Conservation (phyloP, 53 echinoderm and acorn worm species). For the Mesocentrotus franciscanus region DNA sequence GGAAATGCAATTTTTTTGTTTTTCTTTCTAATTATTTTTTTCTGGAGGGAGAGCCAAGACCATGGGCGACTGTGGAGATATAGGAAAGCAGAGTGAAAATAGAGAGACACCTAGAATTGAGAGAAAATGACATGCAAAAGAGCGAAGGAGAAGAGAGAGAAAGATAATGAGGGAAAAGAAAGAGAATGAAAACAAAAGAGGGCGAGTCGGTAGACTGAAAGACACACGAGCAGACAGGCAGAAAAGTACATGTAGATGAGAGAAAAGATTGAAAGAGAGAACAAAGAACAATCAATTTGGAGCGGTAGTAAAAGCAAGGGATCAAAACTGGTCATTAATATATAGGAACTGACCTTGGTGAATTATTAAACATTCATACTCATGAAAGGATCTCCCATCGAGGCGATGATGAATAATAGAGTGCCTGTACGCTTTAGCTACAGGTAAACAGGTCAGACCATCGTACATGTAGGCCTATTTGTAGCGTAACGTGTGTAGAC, state of each 20-base stretch:
- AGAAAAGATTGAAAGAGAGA: background rate
- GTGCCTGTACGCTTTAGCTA: background rate
- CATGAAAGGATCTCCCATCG: background rate
- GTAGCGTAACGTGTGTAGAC: background rate
- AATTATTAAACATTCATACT: constrained; percentile 54
- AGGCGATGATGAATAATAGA: background rate
- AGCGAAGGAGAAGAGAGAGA: too few species aligned
- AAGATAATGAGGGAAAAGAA: too few species aligned
- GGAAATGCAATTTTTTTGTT: too few species aligned
- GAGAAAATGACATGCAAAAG: too few species aligned
- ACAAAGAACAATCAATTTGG: constrained; percentile 21
- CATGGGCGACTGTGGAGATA: too few species aligned
- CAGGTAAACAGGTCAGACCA: background rate
- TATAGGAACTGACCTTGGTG: constrained; percentile 37
- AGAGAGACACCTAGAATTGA: too few species aligned
- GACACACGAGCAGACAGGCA: too few species aligned
- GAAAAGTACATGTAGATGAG: background rate
- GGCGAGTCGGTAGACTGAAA: too few species aligned
- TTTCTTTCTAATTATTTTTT: too few species aligned
- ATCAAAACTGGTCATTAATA: constrained; percentile 37
- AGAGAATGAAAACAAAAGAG: too few species aligned
- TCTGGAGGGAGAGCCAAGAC: too few species aligned
- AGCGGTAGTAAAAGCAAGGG: background rate
- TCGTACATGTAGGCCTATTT: background rate
- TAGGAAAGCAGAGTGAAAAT: too few species aligned